Conservation (phyloP, 2,888 invertebrate genomes). For the Plagiodera versicolora region DNA sequence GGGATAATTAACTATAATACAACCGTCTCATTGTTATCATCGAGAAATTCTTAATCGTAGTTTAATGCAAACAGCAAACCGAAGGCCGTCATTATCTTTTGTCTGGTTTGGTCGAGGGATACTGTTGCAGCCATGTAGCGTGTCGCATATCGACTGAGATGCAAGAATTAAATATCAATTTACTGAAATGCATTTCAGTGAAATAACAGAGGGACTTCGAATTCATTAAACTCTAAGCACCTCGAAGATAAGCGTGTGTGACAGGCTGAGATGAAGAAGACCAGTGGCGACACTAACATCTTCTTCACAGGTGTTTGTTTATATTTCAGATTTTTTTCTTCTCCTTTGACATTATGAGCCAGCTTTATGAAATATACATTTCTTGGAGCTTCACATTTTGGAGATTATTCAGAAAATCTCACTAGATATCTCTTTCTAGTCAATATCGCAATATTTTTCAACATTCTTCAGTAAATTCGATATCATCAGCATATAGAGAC, state of each 20-base stretch:
- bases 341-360: too few relatives aligned
- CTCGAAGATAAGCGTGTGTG: slow-evolving; percentile 44
- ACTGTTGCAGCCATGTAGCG: slow-evolving; percentile 30
- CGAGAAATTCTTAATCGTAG: slow-evolving; percentile 24
- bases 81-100: slow-evolving; percentile 24
- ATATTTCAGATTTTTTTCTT: too few relatives aligned
- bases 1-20: neutral
- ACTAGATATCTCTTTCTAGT: too few relatives aligned
- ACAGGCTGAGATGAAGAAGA: slow-evolving; percentile 41
- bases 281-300: slow-evolving; percentile 16
- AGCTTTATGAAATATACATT: too few relatives aligned
- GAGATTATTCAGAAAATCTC: too few relatives aligned
- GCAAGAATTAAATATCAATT: slow-evolving; percentile 49
- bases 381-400: too few relatives aligned
- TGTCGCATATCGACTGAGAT: slow-evolving; percentile 40
- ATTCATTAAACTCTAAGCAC: slow-evolving; percentile 49
- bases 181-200: slow-evolving; percentile 47
- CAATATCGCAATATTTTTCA: too few relatives aligned
- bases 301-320: neutral
- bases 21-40: neutral
- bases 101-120: slow-evolving; percentile 16
- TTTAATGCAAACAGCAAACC: slow-evolving; percentile 21
- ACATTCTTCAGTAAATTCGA: too few relatives aligned
- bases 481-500: too few relatives aligned
- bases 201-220: slow-evolving; percentile 46